Evolutionary conservation across 2,113 vertebrate genomes (phyloP).

Genomic region (Onychostruthus taczanowskii): DNA sequence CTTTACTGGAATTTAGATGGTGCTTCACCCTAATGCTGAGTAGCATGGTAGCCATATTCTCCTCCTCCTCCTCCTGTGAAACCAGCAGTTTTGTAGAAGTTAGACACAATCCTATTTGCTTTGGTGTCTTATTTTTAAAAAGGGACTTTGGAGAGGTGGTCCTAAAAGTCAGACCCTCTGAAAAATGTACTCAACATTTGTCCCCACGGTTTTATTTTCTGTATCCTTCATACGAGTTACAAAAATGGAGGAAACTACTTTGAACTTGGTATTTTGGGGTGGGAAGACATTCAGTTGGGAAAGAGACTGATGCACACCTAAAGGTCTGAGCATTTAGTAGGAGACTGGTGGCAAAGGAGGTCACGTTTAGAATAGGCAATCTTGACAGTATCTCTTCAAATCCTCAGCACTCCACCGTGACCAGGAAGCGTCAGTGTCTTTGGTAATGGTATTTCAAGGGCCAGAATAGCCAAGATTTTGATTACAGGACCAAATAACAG

Average conservation of each 20-base stretch:
- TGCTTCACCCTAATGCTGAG: constrained; percentile 56
- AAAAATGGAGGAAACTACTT: background rate
- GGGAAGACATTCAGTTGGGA: background rate
- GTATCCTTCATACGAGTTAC: background rate
- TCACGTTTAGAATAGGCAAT: background rate
- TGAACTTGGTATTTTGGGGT: background rate
- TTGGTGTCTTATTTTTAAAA: constrained; percentile 53
- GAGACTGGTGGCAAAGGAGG: background rate
- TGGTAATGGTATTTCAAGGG: background rate
- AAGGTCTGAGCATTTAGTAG: background rate
- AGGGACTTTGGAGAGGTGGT: constrained; percentile 27
- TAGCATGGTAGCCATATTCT: constrained; percentile 57
- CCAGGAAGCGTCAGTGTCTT: background rate
- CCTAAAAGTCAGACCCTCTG: background rate
- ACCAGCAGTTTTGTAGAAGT: constrained; percentile 62
- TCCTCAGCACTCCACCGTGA: background rate
- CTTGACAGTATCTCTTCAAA: background rate
- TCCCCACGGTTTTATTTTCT: background rate
- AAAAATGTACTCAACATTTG: background rate
- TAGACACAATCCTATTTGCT: constrained; percentile 61
- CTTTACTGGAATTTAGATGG: constrained; percentile 58
- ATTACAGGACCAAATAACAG: constrained; percentile 24
- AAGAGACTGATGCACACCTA: background rate
- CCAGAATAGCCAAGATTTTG: background rate
- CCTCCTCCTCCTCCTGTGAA: constrained; percentile 51